Percentiles rank a stretch among this genome's conserved stretches.
Evolutionary conservation across 2,797 vertebrate genomes (phyloP).

Genomic region (Okamejei kenojei): DNA sequence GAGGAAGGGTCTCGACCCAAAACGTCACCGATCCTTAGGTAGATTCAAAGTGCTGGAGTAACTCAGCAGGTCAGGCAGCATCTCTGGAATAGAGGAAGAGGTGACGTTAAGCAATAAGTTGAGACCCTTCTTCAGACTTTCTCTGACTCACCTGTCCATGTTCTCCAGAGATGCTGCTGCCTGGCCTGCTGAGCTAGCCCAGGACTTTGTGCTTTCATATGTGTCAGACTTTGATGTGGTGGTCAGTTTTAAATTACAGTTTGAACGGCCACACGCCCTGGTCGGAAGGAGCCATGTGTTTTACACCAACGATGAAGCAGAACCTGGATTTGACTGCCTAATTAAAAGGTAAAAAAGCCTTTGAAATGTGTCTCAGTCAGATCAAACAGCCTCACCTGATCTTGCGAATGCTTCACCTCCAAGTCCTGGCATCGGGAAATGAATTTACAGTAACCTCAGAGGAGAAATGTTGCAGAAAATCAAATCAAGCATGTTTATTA

Average conservation of each 20-base stretch:
- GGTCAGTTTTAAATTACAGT: background rate
- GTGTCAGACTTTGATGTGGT: background rate
- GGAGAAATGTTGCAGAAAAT: background rate
- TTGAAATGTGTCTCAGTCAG: background rate
- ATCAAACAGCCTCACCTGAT: background rate
- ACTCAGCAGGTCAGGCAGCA: too few relatives aligned
- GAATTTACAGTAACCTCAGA: background rate
- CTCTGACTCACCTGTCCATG: too few relatives aligned
- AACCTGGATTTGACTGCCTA: background rate
- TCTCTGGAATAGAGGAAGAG: too few relatives aligned
- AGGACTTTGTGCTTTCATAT: too few relatives aligned
- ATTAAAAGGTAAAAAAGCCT: background rate
- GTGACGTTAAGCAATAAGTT: too few relatives aligned
- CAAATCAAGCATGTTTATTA: background rate
- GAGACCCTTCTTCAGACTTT: too few relatives aligned
- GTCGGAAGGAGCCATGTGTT: background rate
- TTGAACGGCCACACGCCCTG: background rate
- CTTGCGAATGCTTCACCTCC: background rate
- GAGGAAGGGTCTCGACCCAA: too few relatives aligned
- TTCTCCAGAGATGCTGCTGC: too few relatives aligned
- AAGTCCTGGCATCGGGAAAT: too few relatives aligned
- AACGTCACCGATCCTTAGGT: too few relatives aligned
- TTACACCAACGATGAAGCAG: background rate
- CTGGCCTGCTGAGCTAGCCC: too few relatives aligned
- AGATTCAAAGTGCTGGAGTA: too few relatives aligned